Percentiles rank a stretch among this genome's conserved stretches.
phyloP scores from a whole-genome alignment of 2,888 invertebrate genomes.

The Apotomis betuletana region DNA sequence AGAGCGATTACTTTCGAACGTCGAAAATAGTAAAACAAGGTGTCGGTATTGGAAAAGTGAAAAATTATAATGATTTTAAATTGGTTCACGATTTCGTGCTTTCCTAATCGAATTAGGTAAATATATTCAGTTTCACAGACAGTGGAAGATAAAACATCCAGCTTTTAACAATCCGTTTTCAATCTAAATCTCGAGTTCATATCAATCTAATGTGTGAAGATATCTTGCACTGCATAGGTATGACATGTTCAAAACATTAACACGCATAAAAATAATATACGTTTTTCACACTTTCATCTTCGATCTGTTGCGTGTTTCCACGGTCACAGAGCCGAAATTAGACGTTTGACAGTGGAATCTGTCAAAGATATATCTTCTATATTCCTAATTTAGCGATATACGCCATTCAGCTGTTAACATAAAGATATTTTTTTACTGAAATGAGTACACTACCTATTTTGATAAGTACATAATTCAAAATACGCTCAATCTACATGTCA shows the following conservation, averaged over 20 bases:
- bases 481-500: too few relatives aligned
- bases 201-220: not conserved
- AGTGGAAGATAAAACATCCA: not conserved
- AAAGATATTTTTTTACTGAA: too few relatives aligned
- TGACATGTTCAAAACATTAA: not conserved
- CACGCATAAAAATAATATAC: not conserved
- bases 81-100: conserved; percentile 3
- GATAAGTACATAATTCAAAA: too few relatives aligned
- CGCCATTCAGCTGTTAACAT: too few relatives aligned
- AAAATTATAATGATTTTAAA: conserved; percentile 52
- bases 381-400: too few relatives aligned
- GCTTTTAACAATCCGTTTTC: too few relatives aligned
- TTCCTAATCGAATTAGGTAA: not conserved
- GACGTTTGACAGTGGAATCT: not conserved
- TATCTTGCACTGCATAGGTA: not conserved
- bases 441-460: too few relatives aligned
- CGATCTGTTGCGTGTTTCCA: not conserved
- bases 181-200: not conserved
- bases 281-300: conserved; percentile 7
- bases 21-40: conserved; percentile 55
- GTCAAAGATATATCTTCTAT: too few relatives aligned
- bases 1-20: conserved; percentile 66
- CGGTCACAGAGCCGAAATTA: not conserved
- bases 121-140: not conserved
- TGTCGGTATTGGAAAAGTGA: conserved; percentile 58